Evolutionary conservation across 2,113 vertebrate genomes (phyloP).

Genomic region (Cinclus mexicanus): DNA sequence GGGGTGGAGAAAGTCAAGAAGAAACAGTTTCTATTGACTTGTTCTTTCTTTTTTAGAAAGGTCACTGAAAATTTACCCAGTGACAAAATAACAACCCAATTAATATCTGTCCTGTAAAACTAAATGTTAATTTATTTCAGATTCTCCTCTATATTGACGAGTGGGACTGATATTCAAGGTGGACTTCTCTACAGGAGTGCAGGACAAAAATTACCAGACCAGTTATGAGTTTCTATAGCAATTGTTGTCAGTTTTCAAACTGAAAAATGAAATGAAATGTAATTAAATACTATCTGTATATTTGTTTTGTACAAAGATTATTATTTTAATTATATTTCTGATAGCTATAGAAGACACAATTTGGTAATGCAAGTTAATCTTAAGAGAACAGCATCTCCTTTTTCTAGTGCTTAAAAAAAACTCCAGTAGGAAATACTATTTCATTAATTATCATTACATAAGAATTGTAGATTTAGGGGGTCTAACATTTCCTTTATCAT

Average conservation of each 20-base stretch:
- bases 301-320: slow-evolving; percentile 36
- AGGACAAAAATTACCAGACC: neutral
- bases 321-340: slow-evolving; percentile 68
- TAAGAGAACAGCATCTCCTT: slow-evolving; percentile 51
- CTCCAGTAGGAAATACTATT: slow-evolving; percentile 37
- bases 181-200: neutral
- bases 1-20: neutral
- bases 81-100: slow-evolving; percentile 42
- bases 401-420: slow-evolving; percentile 24
- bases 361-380: slow-evolving; percentile 42
- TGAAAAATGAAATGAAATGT: neutral
- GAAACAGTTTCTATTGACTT: slow-evolving; percentile 40
- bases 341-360: slow-evolving; percentile 38
- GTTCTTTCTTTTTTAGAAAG: slow-evolving; percentile 59
- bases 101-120: slow-evolving; percentile 45
- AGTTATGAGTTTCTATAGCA: neutral
- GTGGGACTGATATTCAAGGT: neutral
- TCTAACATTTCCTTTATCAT: slow-evolving; percentile 50
- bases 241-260: neutral
- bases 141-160: slow-evolving; percentile 13
- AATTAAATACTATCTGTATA: neutral
- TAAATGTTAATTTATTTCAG: slow-evolving; percentile 32
- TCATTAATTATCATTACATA: slow-evolving; percentile 55
- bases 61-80: slow-evolving; percentile 45
- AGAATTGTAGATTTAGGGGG: slow-evolving; percentile 48